Base-by-base conservation (phyloP, 2,888 invertebrate genomes). In the Carcina quercana region DNA sequence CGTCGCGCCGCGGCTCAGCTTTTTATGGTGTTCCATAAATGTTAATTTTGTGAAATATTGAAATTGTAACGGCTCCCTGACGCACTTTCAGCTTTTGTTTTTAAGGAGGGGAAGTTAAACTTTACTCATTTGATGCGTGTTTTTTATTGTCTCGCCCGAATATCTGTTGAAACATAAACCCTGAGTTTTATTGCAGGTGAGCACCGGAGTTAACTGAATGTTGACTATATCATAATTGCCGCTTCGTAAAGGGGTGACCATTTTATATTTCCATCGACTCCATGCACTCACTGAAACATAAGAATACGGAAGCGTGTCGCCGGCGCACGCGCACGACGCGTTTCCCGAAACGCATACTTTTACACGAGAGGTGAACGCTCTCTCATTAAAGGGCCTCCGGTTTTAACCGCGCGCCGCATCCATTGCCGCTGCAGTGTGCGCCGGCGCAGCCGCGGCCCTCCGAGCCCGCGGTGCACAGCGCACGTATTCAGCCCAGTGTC, bases 301-400 rank as follows among this genome's bases (percentile, higher is more conserved):
- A 37, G 32, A 35, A 28, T 70, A 76, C 76, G 79, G 78, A 79
- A 79, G 75, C 61, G 67, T n/a, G n/a, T n/a, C n/a, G n/a, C n/a
- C n/a, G n/a, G n/a, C n/a, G n/a, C 50, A 50, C 53, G 62, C 61
- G 56, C 56, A 47, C 54, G 55, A 45, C 46, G 57, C 55, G 59
- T 69, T 64, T 72, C 73, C 69, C 60, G 66, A 76, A 75, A 65
- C 63, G 59, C 59, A 66, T 60, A 59, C 64, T 61, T 66, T 71
- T 67, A 63, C 63, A 59, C 53, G 47, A 56, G 67, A 66, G 78
- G 71, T 76, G 67, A 75, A 78, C 52, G 82, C 68, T 64, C 80
- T 74, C 79, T 79, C 73, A 79, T 80, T 80, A 80, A 79, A 78
- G 69, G 66, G 71, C 59, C 61, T 55, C 64, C 59, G 61, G 58